Conservation (phyloP, 2,113 vertebrate species). For the Myotis davidii region DNA sequence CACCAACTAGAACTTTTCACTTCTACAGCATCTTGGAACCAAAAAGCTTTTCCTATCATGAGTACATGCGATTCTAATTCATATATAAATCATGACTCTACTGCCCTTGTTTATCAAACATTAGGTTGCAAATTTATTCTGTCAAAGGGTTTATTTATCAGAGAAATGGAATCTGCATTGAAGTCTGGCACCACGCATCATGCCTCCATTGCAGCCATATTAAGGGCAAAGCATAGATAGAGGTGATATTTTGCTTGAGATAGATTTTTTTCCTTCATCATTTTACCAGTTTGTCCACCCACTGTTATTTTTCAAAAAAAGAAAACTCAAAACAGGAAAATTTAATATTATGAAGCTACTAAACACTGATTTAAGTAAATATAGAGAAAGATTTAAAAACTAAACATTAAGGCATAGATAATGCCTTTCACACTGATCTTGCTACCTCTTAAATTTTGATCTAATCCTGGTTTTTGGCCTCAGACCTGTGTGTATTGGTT, state of each 20-base stretch:
- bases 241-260: neutral
- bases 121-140: neutral
- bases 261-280: neutral
- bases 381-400: conserved; percentile 1
- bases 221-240: neutral
- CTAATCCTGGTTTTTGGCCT: neutral
- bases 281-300: neutral
- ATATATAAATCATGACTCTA: neutral
- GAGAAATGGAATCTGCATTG: conserved; percentile 13
- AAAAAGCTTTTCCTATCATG: neutral
- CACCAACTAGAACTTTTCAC: neutral
- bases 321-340: conserved; percentile 20
- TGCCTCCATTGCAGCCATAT: neutral
- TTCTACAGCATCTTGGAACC: neutral
- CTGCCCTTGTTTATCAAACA: neutral
- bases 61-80: neutral
- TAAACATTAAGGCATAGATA: neutral
- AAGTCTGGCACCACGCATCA: neutral
- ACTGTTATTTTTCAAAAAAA: conserved; percentile 16
- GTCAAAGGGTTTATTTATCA: neutral
- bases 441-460: neutral
- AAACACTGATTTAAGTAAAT: conserved; percentile 14
- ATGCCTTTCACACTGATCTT: neutral
- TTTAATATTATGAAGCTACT: neutral
- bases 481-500: neutral